A percentile compares a stretch with the other conserved stretches of the same genome.
phyloP scores from a whole-genome alignment of 2,113 vertebrate species.

The Cyprinodon brontotheroides region DNA sequence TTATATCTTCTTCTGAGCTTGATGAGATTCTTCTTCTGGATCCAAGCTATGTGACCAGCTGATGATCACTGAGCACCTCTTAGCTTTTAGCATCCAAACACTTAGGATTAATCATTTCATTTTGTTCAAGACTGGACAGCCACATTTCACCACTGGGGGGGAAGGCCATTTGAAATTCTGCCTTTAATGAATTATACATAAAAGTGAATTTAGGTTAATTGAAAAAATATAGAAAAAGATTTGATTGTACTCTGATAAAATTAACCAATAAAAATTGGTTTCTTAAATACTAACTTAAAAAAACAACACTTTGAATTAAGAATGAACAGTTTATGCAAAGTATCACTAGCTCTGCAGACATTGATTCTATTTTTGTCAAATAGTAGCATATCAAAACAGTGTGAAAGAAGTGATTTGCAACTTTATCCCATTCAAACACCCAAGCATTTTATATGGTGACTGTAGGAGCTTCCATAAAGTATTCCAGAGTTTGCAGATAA shows the following conservation, averaged over 20 bases:
- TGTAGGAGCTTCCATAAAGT: no score
- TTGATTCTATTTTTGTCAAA: no score
- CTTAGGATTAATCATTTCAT: slow-evolving; percentile 15
- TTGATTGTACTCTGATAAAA: neutral
- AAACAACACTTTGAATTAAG: no score
- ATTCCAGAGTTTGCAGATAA: no score
- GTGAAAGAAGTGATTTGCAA: no score
- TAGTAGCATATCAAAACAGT: no score
- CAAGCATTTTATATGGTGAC: no score
- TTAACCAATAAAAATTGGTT: no score
- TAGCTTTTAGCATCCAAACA: slow-evolving; percentile 18
- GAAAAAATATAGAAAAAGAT: neutral
- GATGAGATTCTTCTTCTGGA: slow-evolving; percentile 53
- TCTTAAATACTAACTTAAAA: no score
- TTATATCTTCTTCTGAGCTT: slow-evolving; percentile 52
- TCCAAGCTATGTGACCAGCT: slow-evolving; percentile 40
- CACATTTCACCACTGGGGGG: neutral
- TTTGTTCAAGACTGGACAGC: neutral
- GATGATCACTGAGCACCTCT: slow-evolving; percentile 51
- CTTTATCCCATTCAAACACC: no score
- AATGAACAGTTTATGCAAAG: no score
- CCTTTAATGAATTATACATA: neutral
- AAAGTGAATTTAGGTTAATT: neutral
- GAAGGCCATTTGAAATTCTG: neutral
- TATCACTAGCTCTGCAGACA: no score